Evolutionary conservation across 2,797 vertebrate species (phyloP), one percentile per base, ranked within the genome.

Genomic region (Lophius americanus): DNA sequence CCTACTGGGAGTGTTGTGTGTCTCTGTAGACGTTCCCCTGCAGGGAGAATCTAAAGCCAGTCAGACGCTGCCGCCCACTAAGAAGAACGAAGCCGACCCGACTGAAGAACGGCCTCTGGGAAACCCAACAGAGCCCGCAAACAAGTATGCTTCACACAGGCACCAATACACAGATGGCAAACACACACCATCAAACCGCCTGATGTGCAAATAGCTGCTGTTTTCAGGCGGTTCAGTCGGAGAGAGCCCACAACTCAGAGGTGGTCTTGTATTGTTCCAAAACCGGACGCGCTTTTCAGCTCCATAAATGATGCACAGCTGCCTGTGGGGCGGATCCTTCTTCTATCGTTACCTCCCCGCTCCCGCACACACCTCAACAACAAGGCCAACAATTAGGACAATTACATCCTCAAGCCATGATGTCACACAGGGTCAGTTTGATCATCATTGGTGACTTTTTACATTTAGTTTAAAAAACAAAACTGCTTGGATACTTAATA

Each of bases 141-240:
- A 89, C 64, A 92, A 89, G 94, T 94, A 89, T 23, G 23, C 38
- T 8, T 14, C 48, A 72, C 73, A 82, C 79, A 77, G 57, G 64
- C 7, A 63, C 2, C 32, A 9, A 4, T 10, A 44, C 43, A 44
- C 9, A 44, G 9, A 44, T 10, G 12, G 10, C 48, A 43, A n/a
- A 53, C 49, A 66, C 60, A 35, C 54, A 46, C 32, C 4, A 35
- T 48, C 3, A 41, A 50, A 47, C 9, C 58, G 74, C 42, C 85
- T 78, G 63, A 77, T 78, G 7, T 38, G 60, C 55, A 62, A 51
- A 51, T 50, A 73, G 65, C 67, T 55, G 68, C 50, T 75, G 73
- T 77, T 74, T 53, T 43, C 56, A 47, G 60, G 60, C 23, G 12
- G 50, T 68, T 55, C 63, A 66, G 64, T 61, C 41, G 47, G 51